phyloP scores from a whole-genome alignment of 2,888 invertebrate genomes.

The Ryuthela nishihirai region DNA sequence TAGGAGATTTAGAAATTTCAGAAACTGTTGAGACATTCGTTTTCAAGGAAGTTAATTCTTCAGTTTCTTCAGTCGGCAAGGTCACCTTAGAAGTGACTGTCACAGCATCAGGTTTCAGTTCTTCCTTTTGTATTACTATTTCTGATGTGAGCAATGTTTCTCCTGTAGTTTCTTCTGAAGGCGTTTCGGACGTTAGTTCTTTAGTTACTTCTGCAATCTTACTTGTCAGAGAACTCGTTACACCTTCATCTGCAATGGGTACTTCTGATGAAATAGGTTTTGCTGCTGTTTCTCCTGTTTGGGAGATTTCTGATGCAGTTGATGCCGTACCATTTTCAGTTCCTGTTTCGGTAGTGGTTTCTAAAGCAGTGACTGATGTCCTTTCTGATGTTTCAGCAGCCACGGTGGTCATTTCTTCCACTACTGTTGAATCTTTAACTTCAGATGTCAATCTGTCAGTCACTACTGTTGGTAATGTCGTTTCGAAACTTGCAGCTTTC shows the following conservation, averaged over 20 bases:
- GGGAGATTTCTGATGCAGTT: not conserved
- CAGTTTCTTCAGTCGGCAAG: no score
- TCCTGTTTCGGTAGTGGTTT: not conserved
- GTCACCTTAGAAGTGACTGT: no score
- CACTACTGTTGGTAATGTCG: constrained; percentile 21
- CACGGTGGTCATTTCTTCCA: constrained; percentile 24
- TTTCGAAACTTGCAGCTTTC: constrained; percentile 15
- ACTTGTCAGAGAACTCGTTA: no score
- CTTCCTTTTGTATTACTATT: not conserved
- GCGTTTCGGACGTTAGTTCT: not conserved
- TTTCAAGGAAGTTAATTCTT: no score
- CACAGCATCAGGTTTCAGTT: no score
- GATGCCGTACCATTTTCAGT: constrained; percentile 3
- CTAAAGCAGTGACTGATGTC: constrained; percentile 1
- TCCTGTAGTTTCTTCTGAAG: not conserved
- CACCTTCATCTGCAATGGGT: constrained; percentile 1
- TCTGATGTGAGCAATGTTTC: not conserved
- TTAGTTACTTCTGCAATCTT: no score
- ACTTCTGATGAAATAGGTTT: not conserved
- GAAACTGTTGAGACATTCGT: no score
- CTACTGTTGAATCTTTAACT: constrained; percentile 41
- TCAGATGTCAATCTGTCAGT: constrained; percentile 24
- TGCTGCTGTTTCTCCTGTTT: not conserved
- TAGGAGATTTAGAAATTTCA: no score
- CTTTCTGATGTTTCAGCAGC: not conserved